A percentile compares a stretch with the other conserved stretches of the same genome.
phyloP scores from a whole-genome alignment of 2,888 invertebrate genomes.

The Ecdyonurus torrentis region DNA sequence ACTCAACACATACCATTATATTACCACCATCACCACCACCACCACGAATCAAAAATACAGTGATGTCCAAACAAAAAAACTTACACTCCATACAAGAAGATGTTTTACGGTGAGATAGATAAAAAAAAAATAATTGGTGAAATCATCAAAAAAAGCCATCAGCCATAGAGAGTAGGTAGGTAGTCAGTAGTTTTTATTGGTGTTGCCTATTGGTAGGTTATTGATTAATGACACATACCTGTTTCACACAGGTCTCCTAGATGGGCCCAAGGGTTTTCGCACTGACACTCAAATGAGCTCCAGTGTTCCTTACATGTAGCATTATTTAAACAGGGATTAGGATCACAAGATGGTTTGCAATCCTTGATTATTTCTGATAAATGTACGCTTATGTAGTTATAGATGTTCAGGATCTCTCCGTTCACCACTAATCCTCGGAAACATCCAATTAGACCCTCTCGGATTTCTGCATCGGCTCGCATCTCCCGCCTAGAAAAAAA shows the following conservation, averaged over 20 bases:
- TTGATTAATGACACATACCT: constrained; percentile 40
- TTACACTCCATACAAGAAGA: too few relatives aligned
- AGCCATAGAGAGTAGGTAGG: not conserved
- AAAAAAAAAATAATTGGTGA: not conserved
- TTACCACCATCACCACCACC: too few relatives aligned
- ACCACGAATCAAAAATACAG: too few relatives aligned
- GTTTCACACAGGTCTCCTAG: constrained; percentile 77
- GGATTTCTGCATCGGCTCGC: constrained; percentile 62
- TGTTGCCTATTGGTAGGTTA: not conserved
- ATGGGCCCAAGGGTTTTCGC: constrained; percentile 86
- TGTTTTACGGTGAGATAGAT: too few relatives aligned
- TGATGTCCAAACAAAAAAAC: too few relatives aligned
- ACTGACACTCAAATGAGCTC: constrained; percentile 85
- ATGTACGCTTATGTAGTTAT: constrained; percentile 84
- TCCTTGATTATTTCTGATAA: constrained; percentile 81
- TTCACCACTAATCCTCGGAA: constrained; percentile 85
- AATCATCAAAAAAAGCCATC: not conserved
- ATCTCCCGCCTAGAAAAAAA: too few relatives aligned
- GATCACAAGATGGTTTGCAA: constrained; percentile 86
- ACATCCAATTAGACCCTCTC: constrained; percentile 84
- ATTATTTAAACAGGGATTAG: constrained; percentile 83
- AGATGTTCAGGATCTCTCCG: constrained; percentile 76
- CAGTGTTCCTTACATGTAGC: constrained; percentile 81
- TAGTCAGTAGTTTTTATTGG: not conserved
- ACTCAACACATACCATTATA: too few relatives aligned